phyloP scores from a whole-genome alignment of 2,888 invertebrate genomes.

The Orthosia cruda region DNA sequence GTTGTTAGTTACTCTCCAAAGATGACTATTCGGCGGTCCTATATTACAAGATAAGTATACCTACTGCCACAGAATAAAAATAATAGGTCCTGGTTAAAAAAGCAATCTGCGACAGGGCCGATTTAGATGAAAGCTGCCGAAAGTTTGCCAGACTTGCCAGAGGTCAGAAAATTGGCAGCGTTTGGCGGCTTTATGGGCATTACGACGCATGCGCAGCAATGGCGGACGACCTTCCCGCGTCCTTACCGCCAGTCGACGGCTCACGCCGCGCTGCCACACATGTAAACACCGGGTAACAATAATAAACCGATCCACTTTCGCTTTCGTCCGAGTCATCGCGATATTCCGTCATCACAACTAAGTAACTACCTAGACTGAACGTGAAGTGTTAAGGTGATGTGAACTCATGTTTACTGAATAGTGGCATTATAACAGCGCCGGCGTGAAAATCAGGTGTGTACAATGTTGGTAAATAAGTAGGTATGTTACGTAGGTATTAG shows the following conservation, averaged over 20 bases:
- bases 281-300: constrained; percentile 78
- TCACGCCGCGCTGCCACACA: constrained; percentile 86
- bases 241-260: constrained; percentile 86
- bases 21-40: neutral
- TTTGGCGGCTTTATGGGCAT: constrained; percentile 72
- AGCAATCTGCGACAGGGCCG: neutral
- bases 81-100: no score
- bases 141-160: constrained; percentile 76
- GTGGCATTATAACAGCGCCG: constrained; percentile 65
- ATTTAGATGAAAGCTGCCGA: constrained; percentile 34
- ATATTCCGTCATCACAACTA: constrained; percentile 51
- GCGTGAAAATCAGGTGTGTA: constrained; percentile 75
- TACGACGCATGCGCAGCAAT: constrained; percentile 86
- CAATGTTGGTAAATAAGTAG: constrained; percentile 28
- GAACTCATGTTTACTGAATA: constrained; percentile 65
- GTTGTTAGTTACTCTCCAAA: neutral
- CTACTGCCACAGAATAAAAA: no score
- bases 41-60: neutral
- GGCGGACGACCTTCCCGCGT: constrained; percentile 87
- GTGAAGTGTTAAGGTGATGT: constrained; percentile 80
- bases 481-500: constrained; percentile 5
- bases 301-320: constrained; percentile 79
- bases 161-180: constrained; percentile 79
- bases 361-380: constrained; percentile 47
- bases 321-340: constrained; percentile 74